phyloP scores from a whole-genome alignment of 1,140 invertebrate species.

The Diachasma alloeum region DNA sequence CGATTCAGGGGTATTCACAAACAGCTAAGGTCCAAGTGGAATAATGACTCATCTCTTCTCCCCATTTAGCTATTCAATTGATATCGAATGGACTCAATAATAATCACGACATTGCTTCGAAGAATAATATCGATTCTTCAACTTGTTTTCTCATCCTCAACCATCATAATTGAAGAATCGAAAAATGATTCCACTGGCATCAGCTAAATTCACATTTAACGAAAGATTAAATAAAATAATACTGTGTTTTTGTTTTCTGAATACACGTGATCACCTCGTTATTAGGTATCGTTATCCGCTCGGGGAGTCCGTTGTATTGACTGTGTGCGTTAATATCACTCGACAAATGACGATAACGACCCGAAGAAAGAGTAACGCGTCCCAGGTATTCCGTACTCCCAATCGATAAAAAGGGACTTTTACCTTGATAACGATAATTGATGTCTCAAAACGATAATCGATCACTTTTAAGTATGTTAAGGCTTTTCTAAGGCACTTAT shows the following conservation, averaged over 20 bases:
- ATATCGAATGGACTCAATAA: no score
- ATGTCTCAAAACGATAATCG: neutral
- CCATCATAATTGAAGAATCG: neutral
- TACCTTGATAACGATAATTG: neutral
- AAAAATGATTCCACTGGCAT: neutral
- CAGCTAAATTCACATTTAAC: slow-evolving; percentile 11
- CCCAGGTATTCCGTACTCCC: neutral
- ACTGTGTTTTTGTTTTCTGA: slow-evolving; percentile 18
- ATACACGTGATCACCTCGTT: neutral
- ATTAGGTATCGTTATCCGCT: neutral
- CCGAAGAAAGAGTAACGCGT: neutral
- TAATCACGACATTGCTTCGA: neutral
- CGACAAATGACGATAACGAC: neutral
- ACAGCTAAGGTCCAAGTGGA: no score
- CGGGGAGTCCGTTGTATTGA: neutral
- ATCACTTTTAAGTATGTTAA: neutral
- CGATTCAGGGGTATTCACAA: no score
- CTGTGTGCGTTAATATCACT: slow-evolving; percentile 12
- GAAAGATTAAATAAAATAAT: slow-evolving; percentile 24
- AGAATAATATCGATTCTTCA: neutral
- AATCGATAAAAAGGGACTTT: neutral
- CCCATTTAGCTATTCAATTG: no score
- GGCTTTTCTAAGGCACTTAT: neutral
- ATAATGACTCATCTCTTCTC: no score
- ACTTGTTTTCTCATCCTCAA: neutral